Conservation (phyloP, 2,113 vertebrate species). For the Cinclus mexicanus region DNA sequence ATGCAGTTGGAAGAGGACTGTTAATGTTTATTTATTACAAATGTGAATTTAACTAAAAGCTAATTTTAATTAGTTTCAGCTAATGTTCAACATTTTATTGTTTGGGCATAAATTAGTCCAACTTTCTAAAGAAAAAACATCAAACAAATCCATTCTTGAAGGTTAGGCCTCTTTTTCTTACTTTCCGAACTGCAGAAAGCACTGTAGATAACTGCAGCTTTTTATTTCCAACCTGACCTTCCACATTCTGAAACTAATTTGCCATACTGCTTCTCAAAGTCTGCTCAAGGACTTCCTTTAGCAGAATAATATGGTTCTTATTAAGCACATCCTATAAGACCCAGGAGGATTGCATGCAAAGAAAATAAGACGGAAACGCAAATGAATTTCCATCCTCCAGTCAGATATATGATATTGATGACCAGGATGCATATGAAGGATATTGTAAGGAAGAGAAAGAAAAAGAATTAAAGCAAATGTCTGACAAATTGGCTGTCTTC, state of each 20-base stretch:
- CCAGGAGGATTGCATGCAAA: conserved; percentile 76
- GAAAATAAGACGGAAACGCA: conserved; percentile 75
- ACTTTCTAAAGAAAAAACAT: background rate
- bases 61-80: background rate
- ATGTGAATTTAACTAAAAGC: background rate
- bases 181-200: conserved; percentile 66
- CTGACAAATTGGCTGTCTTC: conserved; percentile 78
- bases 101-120: background rate
- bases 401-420: conserved; percentile 87
- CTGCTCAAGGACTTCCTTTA: conserved; percentile 86
- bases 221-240: conserved; percentile 75
- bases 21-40: background rate
- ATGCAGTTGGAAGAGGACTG: background rate
- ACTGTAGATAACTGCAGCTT: conserved; percentile 61
- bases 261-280: conserved; percentile 73
- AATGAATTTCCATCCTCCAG: conserved; percentile 77
- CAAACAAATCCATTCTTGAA: conserved; percentile 18
- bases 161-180: conserved; percentile 20
- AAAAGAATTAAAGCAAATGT: conserved; percentile 74
- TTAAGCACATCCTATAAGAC: conserved; percentile 87
- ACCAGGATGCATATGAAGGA: conserved; percentile 75
- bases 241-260: conserved; percentile 82
- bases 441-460: conserved; percentile 59
- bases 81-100: background rate
- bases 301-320: conserved; percentile 88